Evolutionary conservation across 2,797 vertebrate species (phyloP).

Genomic region (Galago senegalensis): DNA sequence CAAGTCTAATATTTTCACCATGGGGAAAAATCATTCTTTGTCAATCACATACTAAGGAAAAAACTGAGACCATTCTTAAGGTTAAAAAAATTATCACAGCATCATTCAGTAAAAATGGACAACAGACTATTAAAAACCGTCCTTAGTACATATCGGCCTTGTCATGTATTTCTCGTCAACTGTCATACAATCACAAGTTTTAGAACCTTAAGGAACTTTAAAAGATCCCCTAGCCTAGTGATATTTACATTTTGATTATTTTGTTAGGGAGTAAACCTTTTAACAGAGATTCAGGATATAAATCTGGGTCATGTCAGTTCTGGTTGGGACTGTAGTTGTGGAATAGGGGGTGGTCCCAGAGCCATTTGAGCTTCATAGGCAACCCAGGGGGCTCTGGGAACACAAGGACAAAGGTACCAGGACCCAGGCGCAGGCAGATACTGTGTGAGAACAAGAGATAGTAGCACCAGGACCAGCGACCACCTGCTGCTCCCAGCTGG

Average conservation of each 20-base stretch:
- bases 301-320: neutral
- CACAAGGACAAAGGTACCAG: neutral
- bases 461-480: neutral
- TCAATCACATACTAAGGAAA: neutral
- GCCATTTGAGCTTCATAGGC: neutral
- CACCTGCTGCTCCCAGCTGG: neutral
- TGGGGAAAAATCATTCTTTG: neutral
- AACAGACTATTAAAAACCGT: neutral
- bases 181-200: neutral
- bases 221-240: neutral
- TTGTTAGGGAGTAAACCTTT: constrained; percentile 14
- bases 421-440: neutral
- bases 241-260: neutral
- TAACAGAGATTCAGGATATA: neutral
- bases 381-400: neutral
- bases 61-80: neutral
- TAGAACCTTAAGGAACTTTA: neutral
- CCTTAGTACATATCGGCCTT: neutral
- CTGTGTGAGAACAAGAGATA: accelerated
- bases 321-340: neutral
- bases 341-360: neutral
- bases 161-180: neutral
- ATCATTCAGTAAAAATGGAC: neutral
- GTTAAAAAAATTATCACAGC: neutral
- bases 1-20: neutral